A percentile compares a stretch with the other conserved stretches of the same genome.
phyloP scores from a whole-genome alignment of 1,140 invertebrate genomes.

The Reticulitermes speratus region DNA sequence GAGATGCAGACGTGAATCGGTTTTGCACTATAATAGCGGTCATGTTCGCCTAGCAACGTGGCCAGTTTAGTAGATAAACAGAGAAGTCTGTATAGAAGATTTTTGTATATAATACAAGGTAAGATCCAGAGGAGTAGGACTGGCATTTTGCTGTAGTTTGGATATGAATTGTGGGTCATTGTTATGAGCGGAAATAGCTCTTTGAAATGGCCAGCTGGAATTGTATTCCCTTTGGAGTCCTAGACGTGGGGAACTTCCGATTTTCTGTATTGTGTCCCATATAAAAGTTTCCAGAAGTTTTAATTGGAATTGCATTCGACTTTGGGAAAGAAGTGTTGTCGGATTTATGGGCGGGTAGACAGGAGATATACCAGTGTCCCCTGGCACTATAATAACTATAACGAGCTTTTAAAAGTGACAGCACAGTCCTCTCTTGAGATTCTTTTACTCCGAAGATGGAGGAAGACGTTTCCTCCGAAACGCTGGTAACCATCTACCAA shows the following conservation, averaged over 20 bases:
- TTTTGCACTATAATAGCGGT: no score
- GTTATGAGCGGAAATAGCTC: neutral
- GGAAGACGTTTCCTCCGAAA: no score
- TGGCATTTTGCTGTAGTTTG: neutral
- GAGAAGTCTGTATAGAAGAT: neutral
- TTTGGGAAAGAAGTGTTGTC: neutral
- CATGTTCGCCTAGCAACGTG: no score
- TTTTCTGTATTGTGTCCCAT: neutral
- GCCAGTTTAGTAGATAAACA: neutral
- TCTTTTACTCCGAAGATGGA: no score
- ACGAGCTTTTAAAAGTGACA: neutral
- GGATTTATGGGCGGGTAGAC: neutral
- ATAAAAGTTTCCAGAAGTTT: neutral
- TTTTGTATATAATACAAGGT: neutral
- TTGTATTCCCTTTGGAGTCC: neutral
- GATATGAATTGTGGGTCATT: neutral
- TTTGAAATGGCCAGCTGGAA: neutral
- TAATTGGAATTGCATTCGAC: conserved; percentile 13
- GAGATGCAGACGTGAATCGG: no score
- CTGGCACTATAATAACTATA: neutral
- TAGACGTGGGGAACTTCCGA: neutral
- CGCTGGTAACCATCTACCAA: no score
- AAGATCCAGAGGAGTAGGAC: neutral
- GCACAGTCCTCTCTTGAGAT: no score
- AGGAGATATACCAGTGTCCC: neutral